Evolutionary conservation across 2,113 vertebrate genomes (phyloP).

Genomic region (Ptychochromis oligacanthus): DNA sequence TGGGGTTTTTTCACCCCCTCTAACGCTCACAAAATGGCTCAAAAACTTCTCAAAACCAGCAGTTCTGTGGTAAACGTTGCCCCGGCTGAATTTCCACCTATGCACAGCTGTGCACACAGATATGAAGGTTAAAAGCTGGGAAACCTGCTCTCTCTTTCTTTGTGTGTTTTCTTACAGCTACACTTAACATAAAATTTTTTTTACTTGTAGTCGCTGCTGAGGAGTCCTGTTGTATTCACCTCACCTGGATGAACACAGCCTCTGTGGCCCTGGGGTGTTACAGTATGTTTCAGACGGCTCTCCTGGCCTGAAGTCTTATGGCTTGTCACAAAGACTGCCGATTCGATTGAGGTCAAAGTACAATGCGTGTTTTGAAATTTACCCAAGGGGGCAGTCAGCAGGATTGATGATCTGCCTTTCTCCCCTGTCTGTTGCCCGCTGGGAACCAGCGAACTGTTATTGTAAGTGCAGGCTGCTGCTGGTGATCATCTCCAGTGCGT

Average conservation of each 20-base stretch:
- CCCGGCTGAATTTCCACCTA: neutral
- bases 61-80: neutral
- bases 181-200: neutral
- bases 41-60: neutral
- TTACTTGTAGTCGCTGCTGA: conserved; percentile 10
- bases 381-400: conserved; percentile 35
- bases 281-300: neutral
- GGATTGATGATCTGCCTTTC: conserved; percentile 35
- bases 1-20: too few relatives aligned
- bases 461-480: neutral
- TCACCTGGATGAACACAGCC: neutral
- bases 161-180: neutral
- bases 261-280: conserved; percentile 1
- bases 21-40: neutral
- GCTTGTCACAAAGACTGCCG: conserved; percentile 35
- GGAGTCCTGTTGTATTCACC: neutral
- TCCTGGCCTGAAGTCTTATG: neutral
- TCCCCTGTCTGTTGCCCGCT: conserved; percentile 30
- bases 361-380: conserved; percentile 60
- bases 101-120: neutral
- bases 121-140: neutral
- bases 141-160: neutral
- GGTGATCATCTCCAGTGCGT: neutral
- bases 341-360: conserved; percentile 65
- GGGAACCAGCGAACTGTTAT: conserved; percentile 8